phyloP scores from a whole-genome alignment of 2,797 vertebrate species.

The Enteromius mattozi region DNA sequence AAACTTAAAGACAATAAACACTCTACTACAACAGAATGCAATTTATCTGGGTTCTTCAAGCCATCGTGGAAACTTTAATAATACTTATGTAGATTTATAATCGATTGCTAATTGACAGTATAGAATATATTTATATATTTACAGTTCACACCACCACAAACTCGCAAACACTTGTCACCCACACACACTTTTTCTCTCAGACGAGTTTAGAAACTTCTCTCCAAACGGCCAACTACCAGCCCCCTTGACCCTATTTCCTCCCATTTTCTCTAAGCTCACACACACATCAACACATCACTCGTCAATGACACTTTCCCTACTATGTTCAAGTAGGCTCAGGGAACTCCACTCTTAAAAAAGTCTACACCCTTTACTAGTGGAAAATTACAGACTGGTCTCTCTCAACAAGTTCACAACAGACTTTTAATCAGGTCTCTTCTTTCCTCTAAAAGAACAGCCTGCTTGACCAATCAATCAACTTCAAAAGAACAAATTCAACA shows the following conservation, averaged over 20 bases:
- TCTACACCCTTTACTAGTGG: neutral
- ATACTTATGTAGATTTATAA: too few relatives aligned
- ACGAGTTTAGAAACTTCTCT: slow-evolving; percentile 24
- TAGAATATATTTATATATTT: too few relatives aligned
- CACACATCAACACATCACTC: neutral
- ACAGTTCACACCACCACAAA: neutral
- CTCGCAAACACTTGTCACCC: neutral
- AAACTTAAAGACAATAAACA: too few relatives aligned
- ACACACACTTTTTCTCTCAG: neutral
- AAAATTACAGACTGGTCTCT: slow-evolving; percentile 17
- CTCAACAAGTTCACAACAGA: neutral
- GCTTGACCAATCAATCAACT: slow-evolving; percentile 20
- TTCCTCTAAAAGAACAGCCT: slow-evolving; percentile 7
- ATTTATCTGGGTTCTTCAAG: neutral
- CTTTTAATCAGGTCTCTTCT: slow-evolving; percentile 1
- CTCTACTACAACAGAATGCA: neutral
- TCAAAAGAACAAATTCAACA: slow-evolving; percentile 4
- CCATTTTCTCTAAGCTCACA: neutral
- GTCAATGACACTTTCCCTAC: neutral
- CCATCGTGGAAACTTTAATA: neutral
- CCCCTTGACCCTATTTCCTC: slow-evolving; percentile 6
- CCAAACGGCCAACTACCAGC: neutral
- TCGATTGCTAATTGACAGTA: too few relatives aligned
- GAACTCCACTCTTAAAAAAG: slow-evolving; percentile 2
- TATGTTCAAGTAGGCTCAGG: neutral